Evolutionary conservation across 1,140 invertebrate species (phyloP).

Genomic region (Penaeus indicus): DNA sequence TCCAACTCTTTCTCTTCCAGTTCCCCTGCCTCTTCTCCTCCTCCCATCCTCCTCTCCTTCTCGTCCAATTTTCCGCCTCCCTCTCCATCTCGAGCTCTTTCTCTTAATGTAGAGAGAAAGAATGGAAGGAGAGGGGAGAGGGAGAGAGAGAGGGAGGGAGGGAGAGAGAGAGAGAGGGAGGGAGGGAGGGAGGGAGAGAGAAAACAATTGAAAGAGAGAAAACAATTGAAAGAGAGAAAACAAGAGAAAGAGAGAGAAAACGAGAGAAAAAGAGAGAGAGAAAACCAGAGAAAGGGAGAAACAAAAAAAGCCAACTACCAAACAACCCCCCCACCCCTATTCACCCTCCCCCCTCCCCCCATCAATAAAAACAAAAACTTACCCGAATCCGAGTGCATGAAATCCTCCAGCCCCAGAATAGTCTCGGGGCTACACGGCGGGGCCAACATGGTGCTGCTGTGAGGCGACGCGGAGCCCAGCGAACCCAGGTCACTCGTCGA

Average conservation of each 20-base stretch:
- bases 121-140: background rate
- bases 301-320: background rate
- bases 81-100: background rate
- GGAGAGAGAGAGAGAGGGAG: too few relatives aligned
- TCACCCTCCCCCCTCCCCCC: background rate
- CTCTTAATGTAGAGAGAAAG: background rate
- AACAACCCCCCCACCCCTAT: background rate
- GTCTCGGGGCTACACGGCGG: slow-evolving; percentile 33
- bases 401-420: slow-evolving; percentile 35
- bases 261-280: background rate
- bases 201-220: slow-evolving; percentile 13
- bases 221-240: background rate
- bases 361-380: background rate
- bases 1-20: too few relatives aligned
- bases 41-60: slow-evolving; percentile 10
- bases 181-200: too few relatives aligned
- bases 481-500: slow-evolving; percentile 41
- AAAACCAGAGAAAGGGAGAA: background rate
- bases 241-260: background rate
- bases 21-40: background rate
- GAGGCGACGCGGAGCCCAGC: slow-evolving; percentile 29
- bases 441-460: slow-evolving; percentile 11
- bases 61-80: background rate
- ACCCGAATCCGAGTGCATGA: slow-evolving; percentile 51
- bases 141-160: too few relatives aligned